Conservation (phyloP, 2,797 vertebrate genomes). For the Lepus townsendii region DNA sequence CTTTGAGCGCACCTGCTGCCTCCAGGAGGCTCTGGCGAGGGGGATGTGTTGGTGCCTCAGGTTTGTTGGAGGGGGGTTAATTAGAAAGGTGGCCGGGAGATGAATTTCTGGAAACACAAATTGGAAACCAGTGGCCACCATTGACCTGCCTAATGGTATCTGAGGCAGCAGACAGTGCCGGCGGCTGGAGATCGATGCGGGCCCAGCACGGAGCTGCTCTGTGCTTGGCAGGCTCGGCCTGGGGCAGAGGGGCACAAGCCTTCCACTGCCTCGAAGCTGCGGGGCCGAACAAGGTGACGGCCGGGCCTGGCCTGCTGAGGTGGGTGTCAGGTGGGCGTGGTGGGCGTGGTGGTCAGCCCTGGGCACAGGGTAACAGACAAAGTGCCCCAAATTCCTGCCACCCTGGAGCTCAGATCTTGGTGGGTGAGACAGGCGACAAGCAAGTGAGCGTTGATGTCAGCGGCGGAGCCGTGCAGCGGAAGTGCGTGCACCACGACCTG, state of each 20-base stretch:
- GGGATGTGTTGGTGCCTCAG: neutral
- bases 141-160: constrained; percentile 82
- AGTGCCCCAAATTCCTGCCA: neutral
- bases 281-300: neutral
- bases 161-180: constrained; percentile 34
- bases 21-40: neutral
- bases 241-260: neutral
- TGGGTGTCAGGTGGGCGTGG: rapidly evolving
- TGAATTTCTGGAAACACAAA: constrained; percentile 72
- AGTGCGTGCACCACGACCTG: too few species aligned
- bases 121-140: constrained; percentile 74
- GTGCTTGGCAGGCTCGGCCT: neutral
- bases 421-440: too few species aligned
- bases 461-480: too few species aligned
- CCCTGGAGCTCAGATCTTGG: neutral
- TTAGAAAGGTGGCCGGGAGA: constrained; percentile 75
- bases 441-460: too few species aligned
- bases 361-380: rapidly evolving
- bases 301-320: neutral
- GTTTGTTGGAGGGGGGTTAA: constrained; percentile 70
- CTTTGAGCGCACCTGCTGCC: neutral
- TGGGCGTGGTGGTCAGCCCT: rapidly evolving
- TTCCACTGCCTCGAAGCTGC: neutral
- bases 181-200: neutral
- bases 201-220: neutral